These are phyloP conservation scores for Drosophila buzzatii DNA, from an alignment of 2,888 invertebrate species.

Conservation along the genomic window DNA sequence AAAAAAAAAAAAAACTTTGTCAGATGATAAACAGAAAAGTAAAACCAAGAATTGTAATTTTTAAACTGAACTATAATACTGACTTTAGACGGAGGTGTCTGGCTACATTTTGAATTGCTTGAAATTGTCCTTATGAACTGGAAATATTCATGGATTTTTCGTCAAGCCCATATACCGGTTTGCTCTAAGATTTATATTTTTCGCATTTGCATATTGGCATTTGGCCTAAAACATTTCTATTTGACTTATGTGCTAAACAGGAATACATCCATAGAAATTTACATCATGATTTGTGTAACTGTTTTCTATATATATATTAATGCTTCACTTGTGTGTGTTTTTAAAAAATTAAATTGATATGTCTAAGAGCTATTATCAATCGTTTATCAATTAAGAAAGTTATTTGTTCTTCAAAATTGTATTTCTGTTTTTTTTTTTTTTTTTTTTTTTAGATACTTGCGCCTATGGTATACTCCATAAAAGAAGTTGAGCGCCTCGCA, in stretches of 20 bases:
- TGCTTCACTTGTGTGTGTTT: slow-evolving; percentile 30
- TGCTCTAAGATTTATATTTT: slow-evolving; percentile 14
- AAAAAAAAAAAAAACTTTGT: too few species aligned
- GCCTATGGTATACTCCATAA: slow-evolving; percentile 16
- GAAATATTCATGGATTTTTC: neutral
- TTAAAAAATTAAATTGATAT: slow-evolving; percentile 84
- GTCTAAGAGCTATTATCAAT: slow-evolving; percentile 86
- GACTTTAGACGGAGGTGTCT: too few species aligned
- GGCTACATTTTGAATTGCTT: too few species aligned
- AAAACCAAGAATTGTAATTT: too few species aligned
- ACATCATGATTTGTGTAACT: slow-evolving; percentile 25
- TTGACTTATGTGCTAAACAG: slow-evolving; percentile 68
- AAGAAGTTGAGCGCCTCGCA: slow-evolving; percentile 10
- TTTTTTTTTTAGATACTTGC: slow-evolving; percentile 2
- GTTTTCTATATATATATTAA: slow-evolving; percentile 31
- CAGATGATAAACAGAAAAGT: too few species aligned
- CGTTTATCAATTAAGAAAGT: slow-evolving; percentile 60
- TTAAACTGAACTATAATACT: too few species aligned
- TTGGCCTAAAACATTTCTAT: slow-evolving; percentile 51
- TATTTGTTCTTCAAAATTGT: slow-evolving; percentile 43
- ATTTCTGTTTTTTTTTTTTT: slow-evolving; percentile 23
- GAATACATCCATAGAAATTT: slow-evolving; percentile 62
- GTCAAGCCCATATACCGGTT: slow-evolving; percentile 13
- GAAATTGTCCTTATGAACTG: neutral
- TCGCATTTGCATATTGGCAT: neutral